Conservation (phyloP, 2,797 vertebrate species). For the Alosa sapidissima region DNA sequence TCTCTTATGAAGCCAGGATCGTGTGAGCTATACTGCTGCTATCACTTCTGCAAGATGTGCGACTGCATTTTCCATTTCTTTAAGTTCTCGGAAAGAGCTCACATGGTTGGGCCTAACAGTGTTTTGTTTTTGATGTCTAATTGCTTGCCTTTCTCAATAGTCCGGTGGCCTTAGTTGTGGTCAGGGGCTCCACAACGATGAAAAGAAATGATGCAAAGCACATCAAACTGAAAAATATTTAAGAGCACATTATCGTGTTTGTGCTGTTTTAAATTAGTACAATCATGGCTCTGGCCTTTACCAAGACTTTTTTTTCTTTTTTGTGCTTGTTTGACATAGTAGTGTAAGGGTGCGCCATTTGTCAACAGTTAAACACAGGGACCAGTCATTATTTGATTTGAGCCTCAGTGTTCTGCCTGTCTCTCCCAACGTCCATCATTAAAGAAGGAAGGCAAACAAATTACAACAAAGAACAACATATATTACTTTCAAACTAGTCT, state of each 20-base stretch:
- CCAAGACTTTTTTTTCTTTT: slow-evolving; percentile 17
- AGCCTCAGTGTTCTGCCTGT: not conserved
- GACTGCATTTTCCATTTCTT: slow-evolving; percentile 30
- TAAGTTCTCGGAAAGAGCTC: not conserved
- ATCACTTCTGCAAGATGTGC: not conserved
- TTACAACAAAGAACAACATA: not conserved
- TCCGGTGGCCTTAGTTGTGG: slow-evolving; percentile 40
- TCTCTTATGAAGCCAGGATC: not conserved
- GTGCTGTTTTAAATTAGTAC: slow-evolving; percentile 49
- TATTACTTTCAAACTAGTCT: slow-evolving; percentile 4
- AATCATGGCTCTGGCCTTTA: slow-evolving; percentile 44
- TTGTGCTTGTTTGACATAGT: not conserved
- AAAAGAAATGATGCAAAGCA: slow-evolving; percentile 46
- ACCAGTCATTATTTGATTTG: not conserved
- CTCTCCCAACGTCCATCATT: not conserved
- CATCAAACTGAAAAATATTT: slow-evolving; percentile 43
- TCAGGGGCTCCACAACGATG: slow-evolving; percentile 45
- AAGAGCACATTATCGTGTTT: slow-evolving; percentile 38
- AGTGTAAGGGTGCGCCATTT: not conserved
- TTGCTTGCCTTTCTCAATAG: slow-evolving; percentile 38
- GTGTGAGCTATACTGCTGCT: not conserved
- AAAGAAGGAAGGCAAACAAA: not conserved
- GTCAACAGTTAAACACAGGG: not conserved
- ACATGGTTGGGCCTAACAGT: slow-evolving; percentile 39
- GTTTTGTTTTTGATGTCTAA: slow-evolving; percentile 50